Percentiles rank a stretch among this genome's conserved stretches.
These are phyloP conservation scores for Propithecus coquereli DNA, from an alignment of 2,113 vertebrate genomes.

Conservation along the genomic window DNA sequence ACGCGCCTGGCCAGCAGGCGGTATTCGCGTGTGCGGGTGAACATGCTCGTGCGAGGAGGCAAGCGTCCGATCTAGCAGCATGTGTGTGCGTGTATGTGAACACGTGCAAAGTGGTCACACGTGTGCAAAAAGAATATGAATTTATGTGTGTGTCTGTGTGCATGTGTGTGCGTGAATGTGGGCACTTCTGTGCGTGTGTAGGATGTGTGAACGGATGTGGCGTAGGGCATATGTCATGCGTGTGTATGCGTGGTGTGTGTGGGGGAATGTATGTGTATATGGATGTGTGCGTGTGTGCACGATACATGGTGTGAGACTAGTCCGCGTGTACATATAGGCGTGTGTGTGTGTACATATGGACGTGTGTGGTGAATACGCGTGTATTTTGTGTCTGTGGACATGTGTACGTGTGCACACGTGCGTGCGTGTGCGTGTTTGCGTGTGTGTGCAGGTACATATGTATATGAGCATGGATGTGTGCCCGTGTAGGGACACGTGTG, in stretches of 20 bases:
- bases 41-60: not conserved
- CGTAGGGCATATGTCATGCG: no score
- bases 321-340: not conserved
- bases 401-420: accelerated
- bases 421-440: not conserved
- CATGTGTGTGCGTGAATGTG: no score
- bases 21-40: no score
- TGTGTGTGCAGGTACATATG: not conserved
- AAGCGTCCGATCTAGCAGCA: not conserved
- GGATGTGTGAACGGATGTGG: not conserved
- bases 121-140: not conserved
- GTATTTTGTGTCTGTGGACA: not conserved
- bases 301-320: no score
- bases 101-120: not conserved
- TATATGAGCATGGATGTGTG: not conserved
- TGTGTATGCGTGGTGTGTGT: no score
- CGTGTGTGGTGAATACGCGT: not conserved
- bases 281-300: not conserved
- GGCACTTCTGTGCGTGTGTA: not conserved
- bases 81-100: no score
- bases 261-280: not conserved
- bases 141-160: not conserved
- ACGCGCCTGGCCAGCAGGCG: not conserved
- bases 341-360: no score
- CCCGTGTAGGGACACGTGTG: accelerated